Percentiles rank a stretch among this genome's conserved stretches.
Evolutionary conservation across 2,888 invertebrate genomes (phyloP).

Genomic region (Physocephala rufipes): DNA sequence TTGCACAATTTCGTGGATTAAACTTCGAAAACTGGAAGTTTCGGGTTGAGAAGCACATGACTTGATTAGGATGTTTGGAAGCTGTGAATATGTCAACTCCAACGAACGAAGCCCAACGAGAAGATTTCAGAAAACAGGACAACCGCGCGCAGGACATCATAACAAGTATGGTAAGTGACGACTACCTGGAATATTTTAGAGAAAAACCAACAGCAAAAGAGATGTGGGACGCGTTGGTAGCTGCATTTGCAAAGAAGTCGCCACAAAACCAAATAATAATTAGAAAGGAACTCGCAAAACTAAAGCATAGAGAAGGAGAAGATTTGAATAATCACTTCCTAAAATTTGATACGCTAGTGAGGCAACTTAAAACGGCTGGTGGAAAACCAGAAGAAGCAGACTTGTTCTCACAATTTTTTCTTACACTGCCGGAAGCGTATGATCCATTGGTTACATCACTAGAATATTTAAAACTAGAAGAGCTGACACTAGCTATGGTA

Average conservation of each 20-base stretch:
- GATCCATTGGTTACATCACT: conserved; percentile 12
- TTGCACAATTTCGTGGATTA: not conserved
- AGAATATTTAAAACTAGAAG: not conserved
- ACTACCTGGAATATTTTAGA: conserved; percentile 23
- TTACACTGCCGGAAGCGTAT: conserved; percentile 21
- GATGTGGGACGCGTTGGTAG: conserved; percentile 5
- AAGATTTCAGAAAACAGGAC: conserved; percentile 4
- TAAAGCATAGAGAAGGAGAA: not conserved
- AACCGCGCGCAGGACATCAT: conserved; percentile 12
- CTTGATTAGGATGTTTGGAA: conserved; percentile 19
- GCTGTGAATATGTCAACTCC: conserved; percentile 18
- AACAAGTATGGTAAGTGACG: conserved; percentile 13
- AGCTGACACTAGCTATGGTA: conserved; percentile 1
- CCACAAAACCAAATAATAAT: conserved; percentile 16
- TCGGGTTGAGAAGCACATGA: conserved; percentile 17
- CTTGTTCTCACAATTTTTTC: conserved; percentile 16
- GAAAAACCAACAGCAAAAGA: not conserved
- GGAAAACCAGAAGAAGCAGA: conserved; percentile 20
- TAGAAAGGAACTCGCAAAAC: conserved; percentile 15
- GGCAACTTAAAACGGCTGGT: not conserved
- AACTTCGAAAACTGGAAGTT: conserved; percentile 21
- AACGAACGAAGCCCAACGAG: not conserved
- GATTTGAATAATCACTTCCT: not conserved
- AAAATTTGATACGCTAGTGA: conserved; percentile 11
- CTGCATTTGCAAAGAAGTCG: conserved; percentile 10